Conservation (phyloP, 2,797 vertebrate genomes). For the Cyprinodon diabolis region DNA sequence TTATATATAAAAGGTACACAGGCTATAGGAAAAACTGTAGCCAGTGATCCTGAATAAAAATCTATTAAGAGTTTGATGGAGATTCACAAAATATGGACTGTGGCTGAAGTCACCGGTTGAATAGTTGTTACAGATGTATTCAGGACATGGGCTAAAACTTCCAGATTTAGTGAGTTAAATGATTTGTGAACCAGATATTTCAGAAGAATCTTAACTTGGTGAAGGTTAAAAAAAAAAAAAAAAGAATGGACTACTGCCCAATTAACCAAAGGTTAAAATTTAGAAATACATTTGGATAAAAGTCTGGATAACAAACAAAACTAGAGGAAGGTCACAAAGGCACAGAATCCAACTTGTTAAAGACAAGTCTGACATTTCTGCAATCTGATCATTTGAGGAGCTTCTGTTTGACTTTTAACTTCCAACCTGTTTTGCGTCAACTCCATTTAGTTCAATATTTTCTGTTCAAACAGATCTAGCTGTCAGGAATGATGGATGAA, state of each 20-base stretch:
- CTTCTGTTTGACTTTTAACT: conserved; percentile 8
- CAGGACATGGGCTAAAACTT: neutral
- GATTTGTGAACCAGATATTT: neutral
- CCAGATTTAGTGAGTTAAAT: neutral
- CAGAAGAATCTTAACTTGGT: neutral
- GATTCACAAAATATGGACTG: too few species aligned
- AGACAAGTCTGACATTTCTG: neutral
- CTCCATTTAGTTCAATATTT: conserved; percentile 7
- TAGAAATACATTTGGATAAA: neutral
- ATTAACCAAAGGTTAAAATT: neutral
- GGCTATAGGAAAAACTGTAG: too few species aligned
- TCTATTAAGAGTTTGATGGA: too few species aligned
- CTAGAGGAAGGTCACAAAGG: neutral
- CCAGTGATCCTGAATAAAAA: too few species aligned
- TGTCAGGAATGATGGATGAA: conserved; percentile 31
- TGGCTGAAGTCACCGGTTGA: too few species aligned
- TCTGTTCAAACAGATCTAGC: conserved; percentile 9
- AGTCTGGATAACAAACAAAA: neutral
- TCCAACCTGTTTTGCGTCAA: neutral
- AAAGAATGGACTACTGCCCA: neutral
- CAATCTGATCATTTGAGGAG: conserved; percentile 1
- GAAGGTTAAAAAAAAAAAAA: neutral
- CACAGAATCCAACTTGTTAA: neutral
- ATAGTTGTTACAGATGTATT: neutral
- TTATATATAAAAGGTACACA: too few species aligned